These are phyloP conservation scores for Sebastes hopkinsi DNA, from an alignment of 2,797 vertebrate species.

Conservation along the genomic window DNA sequence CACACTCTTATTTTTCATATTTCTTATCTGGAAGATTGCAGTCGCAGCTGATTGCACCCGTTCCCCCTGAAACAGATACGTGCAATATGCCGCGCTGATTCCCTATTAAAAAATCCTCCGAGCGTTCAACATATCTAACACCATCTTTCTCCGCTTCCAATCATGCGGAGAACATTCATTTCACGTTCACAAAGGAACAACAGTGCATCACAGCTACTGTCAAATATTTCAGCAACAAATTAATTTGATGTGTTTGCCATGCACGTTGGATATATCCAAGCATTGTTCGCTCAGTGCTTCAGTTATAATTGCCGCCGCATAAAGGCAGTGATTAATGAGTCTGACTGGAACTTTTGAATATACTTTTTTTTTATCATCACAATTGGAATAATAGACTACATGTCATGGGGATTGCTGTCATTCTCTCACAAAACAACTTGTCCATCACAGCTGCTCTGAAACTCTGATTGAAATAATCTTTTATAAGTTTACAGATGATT, in stretches of 20 bases:
- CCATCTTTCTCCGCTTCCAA: not conserved
- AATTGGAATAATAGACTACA: not conserved
- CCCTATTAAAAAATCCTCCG: not conserved
- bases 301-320: not conserved
- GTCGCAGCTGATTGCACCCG: conserved; percentile 26
- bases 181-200: conserved; percentile 6
- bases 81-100: conserved; percentile 8
- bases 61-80: not conserved
- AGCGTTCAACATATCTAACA: not conserved
- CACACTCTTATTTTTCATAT: not conserved
- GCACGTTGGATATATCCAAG: not conserved
- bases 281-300: not conserved
- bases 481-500: not conserved
- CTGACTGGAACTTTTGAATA: not conserved
- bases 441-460: not conserved
- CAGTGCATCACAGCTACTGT: not conserved
- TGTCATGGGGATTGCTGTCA: not conserved
- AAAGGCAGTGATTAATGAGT: conserved; percentile 2
- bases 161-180: not conserved
- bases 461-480: not conserved
- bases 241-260: conserved; percentile 4
- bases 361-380: not conserved
- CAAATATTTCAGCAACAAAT: conserved; percentile 10
- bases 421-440: not conserved
- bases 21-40: conserved; percentile 16